Evolutionary conservation across 2,113 vertebrate species (phyloP).

Genomic region (Sminthopsis crassicaudata): DNA sequence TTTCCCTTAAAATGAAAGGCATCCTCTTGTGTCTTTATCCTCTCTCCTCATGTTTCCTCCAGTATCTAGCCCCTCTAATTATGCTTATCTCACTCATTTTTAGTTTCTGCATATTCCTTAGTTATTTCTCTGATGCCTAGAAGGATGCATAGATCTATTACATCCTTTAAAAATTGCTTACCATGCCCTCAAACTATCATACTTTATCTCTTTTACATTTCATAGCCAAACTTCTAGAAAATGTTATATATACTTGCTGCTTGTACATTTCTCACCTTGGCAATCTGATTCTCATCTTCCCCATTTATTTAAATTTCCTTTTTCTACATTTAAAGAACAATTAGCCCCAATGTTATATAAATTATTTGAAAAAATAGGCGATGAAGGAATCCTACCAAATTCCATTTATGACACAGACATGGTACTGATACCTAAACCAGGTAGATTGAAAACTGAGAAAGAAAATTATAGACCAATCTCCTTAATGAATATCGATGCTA

Average conservation of each 20-base stretch:
- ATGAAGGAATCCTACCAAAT: too few species aligned
- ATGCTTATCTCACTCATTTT: neutral
- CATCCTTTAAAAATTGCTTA: neutral
- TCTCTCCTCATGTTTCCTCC: neutral
- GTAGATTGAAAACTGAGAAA: too few species aligned
- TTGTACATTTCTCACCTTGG: neutral
- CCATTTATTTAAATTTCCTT: neutral
- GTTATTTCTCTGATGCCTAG: neutral
- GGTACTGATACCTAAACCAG: too few species aligned
- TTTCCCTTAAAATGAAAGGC: neutral
- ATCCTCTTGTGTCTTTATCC: neutral
- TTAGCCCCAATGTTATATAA: too few species aligned
- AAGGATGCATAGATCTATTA: conserved; percentile 2
- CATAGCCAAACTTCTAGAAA: conserved; percentile 8
- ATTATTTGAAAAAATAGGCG: too few species aligned
- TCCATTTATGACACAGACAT: too few species aligned
- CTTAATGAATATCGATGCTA: too few species aligned
- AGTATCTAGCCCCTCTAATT: neutral
- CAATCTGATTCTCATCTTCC: neutral
- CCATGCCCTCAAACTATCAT: neutral
- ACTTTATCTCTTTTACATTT: neutral
- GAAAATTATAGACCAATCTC: too few species aligned
- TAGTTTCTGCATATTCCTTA: neutral
- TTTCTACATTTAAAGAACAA: too few species aligned
- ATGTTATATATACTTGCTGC: neutral